Evolutionary conservation across 2,888 invertebrate species (phyloP).

Genomic region (Cacoxenus indagator): DNA sequence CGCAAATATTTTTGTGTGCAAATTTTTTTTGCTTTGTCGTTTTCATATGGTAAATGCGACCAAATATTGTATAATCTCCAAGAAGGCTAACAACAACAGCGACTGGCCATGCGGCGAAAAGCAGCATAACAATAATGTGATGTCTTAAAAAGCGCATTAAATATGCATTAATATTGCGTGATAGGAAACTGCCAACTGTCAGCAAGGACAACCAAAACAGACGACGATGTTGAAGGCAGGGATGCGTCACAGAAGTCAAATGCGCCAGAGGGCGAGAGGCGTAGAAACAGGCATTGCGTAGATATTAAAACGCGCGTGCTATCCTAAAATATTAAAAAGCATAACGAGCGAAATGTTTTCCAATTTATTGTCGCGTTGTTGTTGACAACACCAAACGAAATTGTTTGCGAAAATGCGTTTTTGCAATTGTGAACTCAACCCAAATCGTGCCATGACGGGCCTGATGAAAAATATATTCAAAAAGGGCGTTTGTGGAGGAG

Average conservation of each 20-base stretch:
- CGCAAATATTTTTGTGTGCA: background rate
- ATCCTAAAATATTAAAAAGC: conserved; percentile 11
- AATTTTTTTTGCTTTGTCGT: background rate
- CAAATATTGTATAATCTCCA: conserved; percentile 4
- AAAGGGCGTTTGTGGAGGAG: background rate
- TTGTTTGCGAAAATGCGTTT: conserved; percentile 15
- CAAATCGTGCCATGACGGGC: too few relatives aligned
- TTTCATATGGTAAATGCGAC: background rate
- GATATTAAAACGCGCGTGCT: background rate
- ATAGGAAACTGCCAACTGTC: background rate
- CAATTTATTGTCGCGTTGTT: background rate
- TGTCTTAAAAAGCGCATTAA: conserved; percentile 43
- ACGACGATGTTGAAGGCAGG: background rate
- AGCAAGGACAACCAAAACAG: conserved; percentile 7
- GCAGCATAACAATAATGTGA: background rate
- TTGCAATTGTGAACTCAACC: background rate
- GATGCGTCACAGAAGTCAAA: background rate
- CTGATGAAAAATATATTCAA: background rate
- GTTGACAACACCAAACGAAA: background rate
- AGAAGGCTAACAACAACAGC: background rate
- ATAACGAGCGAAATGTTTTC: conserved; percentile 1
- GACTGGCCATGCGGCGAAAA: background rate
- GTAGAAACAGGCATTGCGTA: background rate
- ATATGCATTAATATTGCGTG: conserved; percentile 53
- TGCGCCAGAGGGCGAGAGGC: background rate